Base-by-base conservation (phyloP, 2,797 vertebrate genomes). In the Sebastes hubbsi region DNA sequence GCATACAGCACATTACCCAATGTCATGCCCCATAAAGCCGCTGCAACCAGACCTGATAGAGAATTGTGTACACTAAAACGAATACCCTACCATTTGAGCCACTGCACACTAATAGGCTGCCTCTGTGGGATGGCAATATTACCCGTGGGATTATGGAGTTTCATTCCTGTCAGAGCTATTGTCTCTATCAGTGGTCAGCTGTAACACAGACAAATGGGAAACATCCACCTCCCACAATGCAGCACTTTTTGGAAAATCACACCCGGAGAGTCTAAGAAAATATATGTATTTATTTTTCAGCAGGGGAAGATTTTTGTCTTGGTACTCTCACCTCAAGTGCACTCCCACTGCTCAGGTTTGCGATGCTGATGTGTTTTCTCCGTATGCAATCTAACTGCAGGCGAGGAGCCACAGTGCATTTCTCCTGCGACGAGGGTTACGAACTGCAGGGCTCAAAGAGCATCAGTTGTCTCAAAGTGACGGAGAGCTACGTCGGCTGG, bases 391-490 rank as follows among this genome's bases (percentile, higher is more conserved):
- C 91, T 72, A 73, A 82, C 91, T 88, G 84, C 91, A 99, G 98
- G 86, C 96, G 98, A 79, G 97, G 97, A 75, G 97, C 97, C 91
- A 98, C 97, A 1, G 96, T 99, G 92, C 99, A 99, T 91, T 99
- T 99, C 93, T 96, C 97, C 93, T 99, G 99, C 75, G 97, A 97
- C 0, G 99, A 99, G 88, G 98, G 99, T 86, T 99, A 99, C 16
- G 99, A 99, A 86, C 95, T 99, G 71, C 98, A 99, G 89, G 99
- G 99, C 60, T 99, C 98, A 78, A 99, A 98, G 91, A 97, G 98
- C 95, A 99, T 99, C 96, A 99, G 96, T 92, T 99, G 99, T 75
- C 97, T 99, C 94, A 94, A 97, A 80, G 97, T 99, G 90, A 99
- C 97, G 1, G 98, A 99, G 95, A 97, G 98, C 90, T 98, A 99